Percentiles rank a stretch among this genome's conserved stretches.
These are phyloP conservation scores for Hestina assimilis DNA, from an alignment of 1,140 invertebrate genomes.

Conservation along the genomic window DNA sequence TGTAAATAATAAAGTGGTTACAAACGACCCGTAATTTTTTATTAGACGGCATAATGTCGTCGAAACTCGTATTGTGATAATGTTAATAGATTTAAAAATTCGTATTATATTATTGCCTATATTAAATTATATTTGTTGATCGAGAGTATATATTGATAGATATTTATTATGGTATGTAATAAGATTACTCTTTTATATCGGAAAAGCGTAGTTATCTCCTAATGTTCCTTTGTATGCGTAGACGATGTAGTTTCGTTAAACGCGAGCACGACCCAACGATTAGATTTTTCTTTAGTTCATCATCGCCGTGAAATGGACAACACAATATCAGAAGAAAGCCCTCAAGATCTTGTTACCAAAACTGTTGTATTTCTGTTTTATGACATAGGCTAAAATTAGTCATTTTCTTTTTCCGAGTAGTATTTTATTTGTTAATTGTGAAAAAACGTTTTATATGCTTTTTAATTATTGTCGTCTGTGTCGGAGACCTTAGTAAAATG, in stretches of 20 bases:
- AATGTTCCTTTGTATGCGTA: constrained; percentile 55
- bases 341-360: constrained; percentile 26
- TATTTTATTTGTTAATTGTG: constrained; percentile 32
- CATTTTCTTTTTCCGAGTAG: constrained; percentile 19
- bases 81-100: constrained; percentile 68
- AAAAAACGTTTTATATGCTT: constrained; percentile 39
- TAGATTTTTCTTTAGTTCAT: constrained; percentile 27
- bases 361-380: constrained; percentile 24
- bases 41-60: constrained; percentile 69
- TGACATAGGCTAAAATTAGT: constrained; percentile 10
- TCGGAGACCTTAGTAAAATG: constrained; percentile 56
- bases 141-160: constrained; percentile 74
- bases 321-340: constrained; percentile 22
- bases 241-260: constrained; percentile 41
- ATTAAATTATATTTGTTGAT: constrained; percentile 75
- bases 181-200: constrained; percentile 71
- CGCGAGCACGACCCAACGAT: constrained; percentile 28
- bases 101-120: constrained; percentile 73
- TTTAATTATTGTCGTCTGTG: constrained; percentile 53
- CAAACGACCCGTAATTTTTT: constrained; percentile 53
- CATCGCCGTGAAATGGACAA: constrained; percentile 19
- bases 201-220: constrained; percentile 54
- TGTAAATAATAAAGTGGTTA: constrained; percentile 47
- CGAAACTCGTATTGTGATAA: constrained; percentile 71
- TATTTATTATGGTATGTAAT: constrained; percentile 69